Evolutionary conservation across 30 jellyfish, hydroid and myxozoan genomes (phyloP).

Genomic region (Clytia hemisphaerica): DNA sequence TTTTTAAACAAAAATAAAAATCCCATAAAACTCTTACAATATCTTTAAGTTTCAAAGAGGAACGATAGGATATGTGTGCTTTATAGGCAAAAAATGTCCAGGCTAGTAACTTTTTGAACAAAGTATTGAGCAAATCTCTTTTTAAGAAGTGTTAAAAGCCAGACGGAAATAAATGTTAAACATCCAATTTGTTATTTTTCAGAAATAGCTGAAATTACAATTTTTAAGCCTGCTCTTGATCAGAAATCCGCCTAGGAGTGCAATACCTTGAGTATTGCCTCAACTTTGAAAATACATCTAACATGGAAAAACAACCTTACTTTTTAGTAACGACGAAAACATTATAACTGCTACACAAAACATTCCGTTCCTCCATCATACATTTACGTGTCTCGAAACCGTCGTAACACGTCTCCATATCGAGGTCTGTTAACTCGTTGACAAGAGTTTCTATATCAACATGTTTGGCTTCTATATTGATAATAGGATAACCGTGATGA

Average conservation of each 20-base stretch:
- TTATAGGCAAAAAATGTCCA: too few species aligned
- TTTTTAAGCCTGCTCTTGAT: too few species aligned
- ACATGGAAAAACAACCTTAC: conserved; percentile 27
- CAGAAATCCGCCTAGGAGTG: background rate
- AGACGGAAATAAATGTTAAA: too few species aligned
- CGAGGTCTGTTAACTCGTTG: conserved; percentile 43
- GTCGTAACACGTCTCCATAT: conserved; percentile 72
- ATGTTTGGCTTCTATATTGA: conserved; percentile 56
- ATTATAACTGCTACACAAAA: conserved; percentile 78
- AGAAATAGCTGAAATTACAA: too few species aligned
- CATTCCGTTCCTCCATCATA: conserved; percentile 61
- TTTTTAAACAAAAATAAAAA: background rate
- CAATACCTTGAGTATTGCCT: background rate
- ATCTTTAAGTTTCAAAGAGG: too few species aligned
- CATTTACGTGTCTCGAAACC: conserved; percentile 61
- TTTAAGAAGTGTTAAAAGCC: too few species aligned
- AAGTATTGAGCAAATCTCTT: too few species aligned
- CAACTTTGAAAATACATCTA: background rate
- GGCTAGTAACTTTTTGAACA: too few species aligned
- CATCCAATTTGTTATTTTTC: too few species aligned
- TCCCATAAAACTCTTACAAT: background rate
- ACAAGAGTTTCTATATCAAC: conserved; percentile 49
- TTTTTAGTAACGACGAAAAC: conserved; percentile 50
- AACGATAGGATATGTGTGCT: too few species aligned
- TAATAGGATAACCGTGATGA: conserved; percentile 35